phyloP scores from a whole-genome alignment of 2,888 invertebrate species.

The Brachypterus glaber region DNA sequence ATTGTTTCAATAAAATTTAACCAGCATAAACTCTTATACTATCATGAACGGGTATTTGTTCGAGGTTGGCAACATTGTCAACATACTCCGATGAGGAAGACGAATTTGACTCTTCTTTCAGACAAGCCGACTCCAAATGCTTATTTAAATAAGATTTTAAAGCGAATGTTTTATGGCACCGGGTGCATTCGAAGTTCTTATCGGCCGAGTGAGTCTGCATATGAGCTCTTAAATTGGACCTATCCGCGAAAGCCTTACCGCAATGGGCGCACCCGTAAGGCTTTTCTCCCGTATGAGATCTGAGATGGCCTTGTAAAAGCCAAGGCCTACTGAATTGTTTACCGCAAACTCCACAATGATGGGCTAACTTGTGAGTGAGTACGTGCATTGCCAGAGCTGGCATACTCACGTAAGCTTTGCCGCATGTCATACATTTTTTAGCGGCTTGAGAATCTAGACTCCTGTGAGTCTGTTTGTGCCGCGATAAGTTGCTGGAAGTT shows the following conservation, averaged over 20 bases:
- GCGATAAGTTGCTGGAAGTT: conserved; percentile 78
- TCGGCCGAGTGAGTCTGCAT: conserved; percentile 89
- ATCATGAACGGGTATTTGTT: conserved; percentile 9
- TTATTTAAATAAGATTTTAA: conserved; percentile 92
- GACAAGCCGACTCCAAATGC: conserved; percentile 86
- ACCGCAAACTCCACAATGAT: conserved; percentile 86
- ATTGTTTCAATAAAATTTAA: no score
- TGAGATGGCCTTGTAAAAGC: conserved; percentile 77
- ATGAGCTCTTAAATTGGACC: conserved; percentile 86
- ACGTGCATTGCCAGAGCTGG: conserved; percentile 92
- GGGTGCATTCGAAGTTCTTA: conserved; percentile 80
- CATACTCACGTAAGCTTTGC: conserved; percentile 95
- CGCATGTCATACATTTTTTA: conserved; percentile 89
- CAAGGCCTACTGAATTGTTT: conserved; percentile 95
- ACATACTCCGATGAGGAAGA: no score
- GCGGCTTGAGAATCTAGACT: conserved; percentile 89
- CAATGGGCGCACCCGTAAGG: conserved; percentile 92
- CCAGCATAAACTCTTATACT: conserved; percentile 31
- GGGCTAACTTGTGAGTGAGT: conserved; percentile 82
- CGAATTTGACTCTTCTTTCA: conserved; percentile 47
- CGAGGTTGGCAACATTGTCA: conserved; percentile 25
- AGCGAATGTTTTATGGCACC: conserved; percentile 85
- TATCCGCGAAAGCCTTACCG: conserved; percentile 89
- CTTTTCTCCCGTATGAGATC: conserved; percentile 89
- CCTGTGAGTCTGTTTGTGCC: conserved; percentile 85